Evolutionary conservation across 1,140 invertebrate species (phyloP), one percentile per base, ranked within the genome.

Genomic region (Kradibia gibbosae): DNA sequence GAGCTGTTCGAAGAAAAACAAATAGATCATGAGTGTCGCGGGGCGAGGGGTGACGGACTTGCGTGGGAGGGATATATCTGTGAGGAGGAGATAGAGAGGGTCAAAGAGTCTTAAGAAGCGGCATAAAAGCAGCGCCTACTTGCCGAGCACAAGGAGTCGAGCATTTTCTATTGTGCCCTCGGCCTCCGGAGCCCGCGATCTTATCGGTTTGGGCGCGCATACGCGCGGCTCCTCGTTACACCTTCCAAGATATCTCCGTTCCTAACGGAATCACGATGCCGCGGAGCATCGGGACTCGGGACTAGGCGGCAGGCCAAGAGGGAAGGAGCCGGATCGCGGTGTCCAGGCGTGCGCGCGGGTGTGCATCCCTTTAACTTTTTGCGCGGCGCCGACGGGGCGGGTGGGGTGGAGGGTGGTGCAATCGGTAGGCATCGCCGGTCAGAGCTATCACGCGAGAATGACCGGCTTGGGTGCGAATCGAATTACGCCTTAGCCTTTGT

Each of bases 161-260:
- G 17, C 31, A 48, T 79, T 72, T 53, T 78, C 45, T 34, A 42
- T 78, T 71, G 77, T 71, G 75, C 45, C 42, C 70, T 17, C 15
- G 42, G 17, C 25, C 7, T 28, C 42, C 1, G 13, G 36, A 4
- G 42, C n/a, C n/a, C 70, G 62, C 62, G 67, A 79, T 79, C 22
- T 60, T 72, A 79, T 79, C 78, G 11, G n/a, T n/a, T 28, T 22
- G 45, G 22, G 65, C 11, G 65, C 62, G 42, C 15, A 71, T 71
- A 42, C 13, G 65, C 31, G 22, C 31, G 22, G 60, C 76, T 70
- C 31, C 62, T 78, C 65, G 62, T 71, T 71, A 71, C 48, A 55
- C 53, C 34, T 15, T 34, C 22, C 25, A 36, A 25, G 36, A 13
- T 50, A 60, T 50, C 55, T 76, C 74, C 50, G 36, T 42, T 62